Conservation (phyloP, 2,888 invertebrate species). For the Ormia ochracea region DNA sequence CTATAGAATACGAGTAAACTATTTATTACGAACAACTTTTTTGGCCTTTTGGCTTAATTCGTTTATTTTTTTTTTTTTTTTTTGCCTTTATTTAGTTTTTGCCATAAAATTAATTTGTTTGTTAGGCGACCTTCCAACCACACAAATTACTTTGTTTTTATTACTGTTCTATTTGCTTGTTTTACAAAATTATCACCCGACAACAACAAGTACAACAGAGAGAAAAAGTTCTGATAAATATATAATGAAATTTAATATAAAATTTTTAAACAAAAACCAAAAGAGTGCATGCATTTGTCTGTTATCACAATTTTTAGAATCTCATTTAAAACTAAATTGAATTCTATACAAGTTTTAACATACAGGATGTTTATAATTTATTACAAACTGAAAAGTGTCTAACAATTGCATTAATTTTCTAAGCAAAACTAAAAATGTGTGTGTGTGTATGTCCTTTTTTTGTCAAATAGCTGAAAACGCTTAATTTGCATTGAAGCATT, state of each 20-base stretch:
- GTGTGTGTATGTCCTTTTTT: not conserved
- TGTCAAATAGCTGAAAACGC: no score
- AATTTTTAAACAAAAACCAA: conserved; percentile 21
- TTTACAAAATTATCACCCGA: conserved; percentile 34
- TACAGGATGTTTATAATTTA: conserved; percentile 42
- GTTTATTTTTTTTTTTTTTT: conserved; percentile 20
- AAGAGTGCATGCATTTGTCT: conserved; percentile 43
- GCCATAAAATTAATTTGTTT: conserved; percentile 60
- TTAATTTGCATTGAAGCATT: no score
- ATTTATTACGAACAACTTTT: conserved; percentile 36
- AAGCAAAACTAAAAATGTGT: conserved; percentile 22
- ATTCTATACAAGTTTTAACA: conserved; percentile 18
- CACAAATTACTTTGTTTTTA: conserved; percentile 58
- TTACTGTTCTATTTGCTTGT: conserved; percentile 11
- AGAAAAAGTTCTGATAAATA: not conserved
- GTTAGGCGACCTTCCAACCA: conserved; percentile 61
- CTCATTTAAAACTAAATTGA: not conserved
- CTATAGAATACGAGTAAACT: conserved; percentile 17
- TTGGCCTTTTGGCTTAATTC: conserved; percentile 53
- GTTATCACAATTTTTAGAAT: not conserved
- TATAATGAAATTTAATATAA: conserved; percentile 49
- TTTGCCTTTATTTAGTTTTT: conserved; percentile 18
- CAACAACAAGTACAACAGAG: not conserved
- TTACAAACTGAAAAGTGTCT: conserved; percentile 28
- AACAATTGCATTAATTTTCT: conserved; percentile 52